Percentiles rank a stretch among this genome's conserved stretches.
Conservation (phyloP, 2,797 vertebrate genomes). For the Trachurus trachurus region DNA sequence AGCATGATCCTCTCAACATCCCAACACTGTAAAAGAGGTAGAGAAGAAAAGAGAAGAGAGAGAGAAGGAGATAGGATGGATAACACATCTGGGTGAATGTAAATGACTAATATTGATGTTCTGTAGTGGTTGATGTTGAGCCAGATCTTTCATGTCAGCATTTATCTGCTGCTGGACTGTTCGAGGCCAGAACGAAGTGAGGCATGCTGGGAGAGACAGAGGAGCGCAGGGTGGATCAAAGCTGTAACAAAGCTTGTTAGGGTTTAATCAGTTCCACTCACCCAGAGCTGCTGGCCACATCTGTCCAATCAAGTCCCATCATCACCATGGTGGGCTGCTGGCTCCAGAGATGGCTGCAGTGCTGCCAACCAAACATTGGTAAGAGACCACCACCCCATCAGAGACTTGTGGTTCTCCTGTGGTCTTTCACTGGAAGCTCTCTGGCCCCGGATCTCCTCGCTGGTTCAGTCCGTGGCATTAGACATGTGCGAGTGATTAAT, state of each 20-base stretch:
- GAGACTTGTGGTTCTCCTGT: constrained; percentile 55
- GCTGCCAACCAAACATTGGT: constrained; percentile 46
- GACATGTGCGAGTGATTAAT: constrained; percentile 73
- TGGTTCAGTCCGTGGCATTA: constrained; percentile 52
- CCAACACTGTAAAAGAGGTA: constrained; percentile 43
- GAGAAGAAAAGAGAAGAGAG: constrained; percentile 12
- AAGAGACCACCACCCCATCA: constrained; percentile 62
- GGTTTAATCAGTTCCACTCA: constrained; percentile 67
- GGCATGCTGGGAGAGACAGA: constrained; percentile 5
- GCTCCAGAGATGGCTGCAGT: constrained; percentile 47
- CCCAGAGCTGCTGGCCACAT: constrained; percentile 59
- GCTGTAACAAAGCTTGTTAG: constrained; percentile 57
- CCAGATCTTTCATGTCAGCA: constrained; percentile 38
- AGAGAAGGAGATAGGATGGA: constrained; percentile 16
- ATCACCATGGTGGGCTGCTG: constrained; percentile 46
- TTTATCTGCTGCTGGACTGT: constrained; percentile 32
- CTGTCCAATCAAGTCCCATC: constrained; percentile 60
- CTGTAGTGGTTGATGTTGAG: constrained; percentile 31
- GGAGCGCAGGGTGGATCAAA: constrained; percentile 67
- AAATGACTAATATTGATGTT: constrained; percentile 28
- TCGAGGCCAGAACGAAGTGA: constrained; percentile 5
- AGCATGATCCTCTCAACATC: constrained; percentile 69
- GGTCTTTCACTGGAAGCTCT: constrained; percentile 54
- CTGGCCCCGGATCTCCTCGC: constrained; percentile 20
- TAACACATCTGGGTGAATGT: constrained; percentile 36